Percentiles rank a stretch among this genome's conserved stretches.
Conservation (phyloP, 1,140 invertebrate species). For the Carcinoscorpius rotundicauda region DNA sequence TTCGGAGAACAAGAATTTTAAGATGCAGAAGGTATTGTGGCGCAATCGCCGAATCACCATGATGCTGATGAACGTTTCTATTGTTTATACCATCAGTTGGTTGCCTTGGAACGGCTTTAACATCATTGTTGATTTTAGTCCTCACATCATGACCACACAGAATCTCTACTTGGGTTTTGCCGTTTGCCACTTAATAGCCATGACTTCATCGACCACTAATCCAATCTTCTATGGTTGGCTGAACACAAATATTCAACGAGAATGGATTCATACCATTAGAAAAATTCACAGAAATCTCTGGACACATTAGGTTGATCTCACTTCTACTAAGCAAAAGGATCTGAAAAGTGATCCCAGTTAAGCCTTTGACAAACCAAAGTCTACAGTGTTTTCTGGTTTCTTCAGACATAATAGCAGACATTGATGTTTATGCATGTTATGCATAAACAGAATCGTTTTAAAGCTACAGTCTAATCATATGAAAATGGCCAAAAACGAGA, state of each 20-base stretch:
- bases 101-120: slow-evolving; percentile 43
- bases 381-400: too few species aligned
- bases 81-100: slow-evolving; percentile 34
- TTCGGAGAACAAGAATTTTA: background rate
- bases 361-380: too few species aligned
- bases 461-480: too few species aligned
- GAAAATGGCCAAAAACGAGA: too few species aligned
- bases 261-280: slow-evolving; percentile 16
- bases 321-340: too few species aligned
- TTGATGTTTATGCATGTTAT: too few species aligned
- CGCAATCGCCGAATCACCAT: slow-evolving; percentile 41
- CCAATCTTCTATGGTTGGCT: slow-evolving; percentile 44
- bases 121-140: slow-evolving; percentile 35
- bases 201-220: slow-evolving; percentile 43
- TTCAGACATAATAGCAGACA: too few species aligned
- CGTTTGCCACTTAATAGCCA: slow-evolving; percentile 41
- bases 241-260: slow-evolving; percentile 39
- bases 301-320: too few species aligned
- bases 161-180: slow-evolving; percentile 38
- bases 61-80: slow-evolving; percentile 28
- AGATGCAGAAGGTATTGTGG: slow-evolving; percentile 32
- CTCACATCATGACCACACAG: background rate
- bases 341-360: too few species aligned
- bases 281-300: too few species aligned
- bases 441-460: too few species aligned